Base-by-base conservation (phyloP, 2,113 vertebrate species). In the Chamaetylas fuelleborni region DNA sequence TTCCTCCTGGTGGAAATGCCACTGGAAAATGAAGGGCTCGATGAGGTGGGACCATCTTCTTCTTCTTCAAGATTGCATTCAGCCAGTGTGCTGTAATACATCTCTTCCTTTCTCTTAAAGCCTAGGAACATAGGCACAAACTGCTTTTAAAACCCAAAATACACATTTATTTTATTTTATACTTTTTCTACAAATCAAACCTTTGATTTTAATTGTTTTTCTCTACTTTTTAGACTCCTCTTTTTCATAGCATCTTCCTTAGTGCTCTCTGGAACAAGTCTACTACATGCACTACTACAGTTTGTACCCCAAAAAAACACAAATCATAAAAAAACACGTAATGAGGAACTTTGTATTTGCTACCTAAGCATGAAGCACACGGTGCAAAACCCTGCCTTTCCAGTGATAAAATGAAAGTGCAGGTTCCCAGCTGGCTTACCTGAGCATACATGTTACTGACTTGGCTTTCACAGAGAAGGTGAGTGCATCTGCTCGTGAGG, bases 11-110 rank as follows among this genome's bases (percentile, higher is more conserved):
- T 20, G 99, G 99, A 91, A 99, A 99, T 19, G 98, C 99, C 51
- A 99, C 99, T 3, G 99, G 99, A 89, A 99, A 98, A 94, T 99
- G 99, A 33, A 99, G 96, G 3, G 98, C 98, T 62, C 99, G 98
- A 89, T 99, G 98, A 24, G 99, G 99, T 18, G 99, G 99, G 47
- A 99, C 96, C 99, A 99, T 98, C 86, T 97, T 98, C 97, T 98
- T 99, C 97, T 97, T 99, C 97, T 99, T 99, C 82, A 99, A 97
- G 38, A 99, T 97, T 0, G 98, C 97, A 92, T 99, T 99, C 54
- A 99, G 97, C 99, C 99, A 99, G 73, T 99, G 99, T 18, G 99
- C 99, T 0, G 99, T 99, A 61, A 99, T 96, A n/a, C 99, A 99
- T 25, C 99, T 98, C 92, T 98, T 99, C 48, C 99, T 98, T 61